A percentile compares a stretch with the other conserved stretches of the same genome.
Conservation (phyloP, 1,140 invertebrate genomes). For the Diabrotica undecimpunctata region DNA sequence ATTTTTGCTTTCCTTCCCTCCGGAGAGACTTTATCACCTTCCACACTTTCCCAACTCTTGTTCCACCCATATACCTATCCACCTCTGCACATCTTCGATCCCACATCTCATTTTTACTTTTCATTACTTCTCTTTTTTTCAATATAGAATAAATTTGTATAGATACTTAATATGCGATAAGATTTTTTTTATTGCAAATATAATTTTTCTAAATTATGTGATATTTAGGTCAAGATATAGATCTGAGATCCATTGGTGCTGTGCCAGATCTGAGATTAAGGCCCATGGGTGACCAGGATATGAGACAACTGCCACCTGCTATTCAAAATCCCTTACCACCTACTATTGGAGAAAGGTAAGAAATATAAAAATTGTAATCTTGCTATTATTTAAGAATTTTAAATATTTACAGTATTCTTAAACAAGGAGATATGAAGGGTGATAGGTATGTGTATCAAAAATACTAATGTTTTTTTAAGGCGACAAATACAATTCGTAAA, state of each 20-base stretch:
- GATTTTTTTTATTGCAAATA: neutral
- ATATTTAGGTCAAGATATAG: constrained; percentile 55
- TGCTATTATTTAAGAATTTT: constrained; percentile 8
- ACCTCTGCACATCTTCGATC: too few species aligned
- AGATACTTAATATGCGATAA: too few species aligned
- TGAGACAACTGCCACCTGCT: constrained; percentile 53
- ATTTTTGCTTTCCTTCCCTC: too few species aligned
- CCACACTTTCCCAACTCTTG: too few species aligned
- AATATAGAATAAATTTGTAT: too few species aligned
- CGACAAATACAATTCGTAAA: too few species aligned
- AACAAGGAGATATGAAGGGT: constrained; percentile 24
- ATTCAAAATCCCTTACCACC: constrained; percentile 55
- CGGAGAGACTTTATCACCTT: too few species aligned
- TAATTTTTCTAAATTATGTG: neutral
- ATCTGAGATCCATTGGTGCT: constrained; percentile 57
- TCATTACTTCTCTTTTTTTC: too few species aligned
- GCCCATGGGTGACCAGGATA: constrained; percentile 58
- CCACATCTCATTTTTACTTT: too few species aligned
- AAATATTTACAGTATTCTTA: constrained; percentile 20
- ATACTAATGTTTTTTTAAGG: too few species aligned
- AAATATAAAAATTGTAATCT: neutral
- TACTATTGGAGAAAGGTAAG: constrained; percentile 48
- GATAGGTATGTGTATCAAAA: constrained; percentile 22
- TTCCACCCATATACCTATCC: too few species aligned
- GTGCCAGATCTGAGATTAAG: constrained; percentile 39